phyloP scores from a whole-genome alignment of 2,113 vertebrate genomes.

The Sterna hirundo region DNA sequence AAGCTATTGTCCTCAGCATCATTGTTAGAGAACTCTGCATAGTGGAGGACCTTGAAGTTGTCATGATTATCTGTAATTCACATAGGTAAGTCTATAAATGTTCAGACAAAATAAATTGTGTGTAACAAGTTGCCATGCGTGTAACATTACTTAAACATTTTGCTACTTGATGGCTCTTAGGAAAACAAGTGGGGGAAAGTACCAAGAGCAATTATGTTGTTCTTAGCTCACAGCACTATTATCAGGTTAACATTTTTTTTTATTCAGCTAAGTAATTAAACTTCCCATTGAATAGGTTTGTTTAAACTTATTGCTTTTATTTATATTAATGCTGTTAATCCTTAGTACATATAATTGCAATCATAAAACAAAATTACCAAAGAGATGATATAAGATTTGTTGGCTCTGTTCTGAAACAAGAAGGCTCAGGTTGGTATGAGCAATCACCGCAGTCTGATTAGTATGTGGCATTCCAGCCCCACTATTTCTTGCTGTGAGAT shows the following conservation, averaged over 20 bases:
- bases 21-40: not conserved
- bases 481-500: not conserved
- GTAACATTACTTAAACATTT: not conserved
- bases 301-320: not conserved
- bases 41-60: not conserved
- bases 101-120: not conserved
- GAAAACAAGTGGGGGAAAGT: not conserved
- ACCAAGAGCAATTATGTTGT: not conserved
- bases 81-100: not conserved
- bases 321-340: not conserved
- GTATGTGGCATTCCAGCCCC: not conserved
- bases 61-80: not conserved
- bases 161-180: not conserved
- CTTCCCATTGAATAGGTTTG: not conserved
- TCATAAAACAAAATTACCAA: not conserved
- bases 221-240: not conserved
- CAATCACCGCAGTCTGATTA: not conserved
- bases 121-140: not conserved
- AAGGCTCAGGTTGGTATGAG: not conserved
- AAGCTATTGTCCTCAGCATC: not conserved
- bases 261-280: not conserved
- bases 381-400: constrained; percentile 17
- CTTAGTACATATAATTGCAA: not conserved
- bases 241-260: not conserved
- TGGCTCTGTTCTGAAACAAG: not conserved